Base-by-base conservation (phyloP, 2,797 vertebrate genomes). In the Anguilla pacifica region DNA sequence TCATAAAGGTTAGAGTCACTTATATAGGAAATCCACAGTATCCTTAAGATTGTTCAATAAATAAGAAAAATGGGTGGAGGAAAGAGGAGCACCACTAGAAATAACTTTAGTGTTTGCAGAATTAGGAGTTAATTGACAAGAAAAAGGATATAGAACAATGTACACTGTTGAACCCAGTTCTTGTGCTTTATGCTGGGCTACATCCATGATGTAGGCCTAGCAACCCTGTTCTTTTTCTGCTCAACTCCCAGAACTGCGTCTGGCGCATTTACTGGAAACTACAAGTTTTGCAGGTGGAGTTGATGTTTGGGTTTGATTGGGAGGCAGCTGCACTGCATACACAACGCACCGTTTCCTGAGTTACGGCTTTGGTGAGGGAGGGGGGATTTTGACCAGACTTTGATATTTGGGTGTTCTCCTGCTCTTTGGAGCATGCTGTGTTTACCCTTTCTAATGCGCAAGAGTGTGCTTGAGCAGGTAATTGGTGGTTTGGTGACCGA, bases 311-410 rank as follows among this genome's bases (percentile, higher is more conserved):
- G 35, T 43, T 79, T 43, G 74, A 79, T 79, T 22, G 6, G 35
- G 74, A 46, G 74, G 74, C 74, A 46, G 74, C 39, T 43, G 74
- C 6, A 46, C 39, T 4, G 39, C 6, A 4, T 79, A 39, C 19
- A 25, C 74, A 79, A 43, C 7, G 35, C 39, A 46, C 19, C 35
- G 39, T 43, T 72, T 43, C 39, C 74, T 79, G 74, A 39, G 39
- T 79, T n/a, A 82, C 25, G 46, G 46, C 79, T 82, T 51, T 82
- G 79, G 22, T 82, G 43, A 82, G 43, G 46, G 46, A 82, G 43
- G 79, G 43, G 79, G 22, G 79, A 22, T 82, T 51, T 49, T 82
- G 39, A 43, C 74, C 79, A 51, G 79, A 46, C 79, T 82, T 82
- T 82, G 79, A n/a, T 82, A 81, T 25, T 81, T 46, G 77, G 72